These are phyloP conservation scores for Dinothrombium tinctorium DNA, from an alignment of 1,140 invertebrate genomes.

Conservation along the genomic window DNA sequence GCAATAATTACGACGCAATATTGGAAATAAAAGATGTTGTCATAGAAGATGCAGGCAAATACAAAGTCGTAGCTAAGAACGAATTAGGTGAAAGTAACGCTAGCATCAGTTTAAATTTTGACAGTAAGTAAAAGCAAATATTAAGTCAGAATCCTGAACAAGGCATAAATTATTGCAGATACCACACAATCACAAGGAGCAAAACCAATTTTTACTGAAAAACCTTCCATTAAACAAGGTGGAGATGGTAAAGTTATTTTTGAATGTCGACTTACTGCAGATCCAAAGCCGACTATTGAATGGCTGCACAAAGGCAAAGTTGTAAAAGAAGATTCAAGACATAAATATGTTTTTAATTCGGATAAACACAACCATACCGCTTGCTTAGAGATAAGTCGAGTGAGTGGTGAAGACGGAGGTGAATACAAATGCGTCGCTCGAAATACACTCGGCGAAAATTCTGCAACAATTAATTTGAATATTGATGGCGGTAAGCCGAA, in stretches of 20 bases:
- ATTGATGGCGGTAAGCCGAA: constrained; percentile 54
- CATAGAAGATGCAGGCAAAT: constrained; percentile 88
- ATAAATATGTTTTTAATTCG: constrained; percentile 11
- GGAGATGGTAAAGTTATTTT: constrained; percentile 82
- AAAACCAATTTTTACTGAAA: constrained; percentile 83
- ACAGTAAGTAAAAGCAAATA: constrained; percentile 68
- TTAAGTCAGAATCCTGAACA: too few relatives aligned
- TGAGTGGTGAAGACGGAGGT: constrained; percentile 60
- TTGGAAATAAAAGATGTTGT: constrained; percentile 73
- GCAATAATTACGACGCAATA: constrained; percentile 71
- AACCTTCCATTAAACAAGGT: constrained; percentile 78
- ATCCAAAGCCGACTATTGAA: constrained; percentile 65
- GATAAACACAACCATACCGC: constrained; percentile 42
- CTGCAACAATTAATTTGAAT: constrained; percentile 83
- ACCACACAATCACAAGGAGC: too few relatives aligned
- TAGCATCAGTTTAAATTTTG: constrained; percentile 85
- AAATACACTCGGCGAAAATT: constrained; percentile 72
- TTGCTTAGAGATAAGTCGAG: constrained; percentile 52
- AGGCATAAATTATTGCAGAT: too few relatives aligned
- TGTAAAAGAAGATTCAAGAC: constrained; percentile 3
- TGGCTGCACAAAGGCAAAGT: constrained; percentile 36
- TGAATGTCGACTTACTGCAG: constrained; percentile 80
- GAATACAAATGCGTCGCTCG: constrained; percentile 77
- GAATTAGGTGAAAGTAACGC: constrained; percentile 86
- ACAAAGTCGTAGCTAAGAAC: constrained; percentile 85